Conservation (phyloP, 1,140 invertebrate genomes). For the Leptoteleia sp. region DNA sequence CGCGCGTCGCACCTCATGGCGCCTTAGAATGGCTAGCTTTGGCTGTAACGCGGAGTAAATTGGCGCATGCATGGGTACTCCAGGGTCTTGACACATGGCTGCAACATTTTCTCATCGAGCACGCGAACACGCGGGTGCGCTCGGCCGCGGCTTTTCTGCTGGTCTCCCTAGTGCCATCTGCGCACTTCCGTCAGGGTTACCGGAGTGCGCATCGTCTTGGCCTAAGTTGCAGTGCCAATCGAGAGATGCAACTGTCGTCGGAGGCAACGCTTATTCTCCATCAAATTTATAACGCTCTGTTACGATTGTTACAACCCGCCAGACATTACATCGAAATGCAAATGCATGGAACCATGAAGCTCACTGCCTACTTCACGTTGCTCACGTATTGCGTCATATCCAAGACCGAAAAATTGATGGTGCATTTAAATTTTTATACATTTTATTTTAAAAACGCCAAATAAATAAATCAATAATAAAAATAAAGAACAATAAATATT, state of each 20-base stretch:
- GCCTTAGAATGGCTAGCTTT: constrained; percentile 95
- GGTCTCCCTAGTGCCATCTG: constrained; percentile 93
- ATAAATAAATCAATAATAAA: no score
- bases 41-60: constrained; percentile 90
- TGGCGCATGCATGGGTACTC: constrained; percentile 93
- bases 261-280: constrained; percentile 91
- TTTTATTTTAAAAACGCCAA: no score
- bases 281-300: constrained; percentile 90
- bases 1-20: constrained; percentile 93
- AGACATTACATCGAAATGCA: constrained; percentile 92
- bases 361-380: constrained; percentile 95
- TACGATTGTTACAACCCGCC: constrained; percentile 89
- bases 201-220: constrained; percentile 83
- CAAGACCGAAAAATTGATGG: constrained; percentile 95
- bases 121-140: constrained; percentile 91
- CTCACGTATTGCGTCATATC: constrained; percentile 94
- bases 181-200: constrained; percentile 93
- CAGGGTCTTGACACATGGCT: constrained; percentile 93
- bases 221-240: constrained; percentile 75
- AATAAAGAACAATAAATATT: no score
- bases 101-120: constrained; percentile 92
- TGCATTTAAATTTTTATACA: no score
- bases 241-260: constrained; percentile 82
- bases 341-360: constrained; percentile 93
- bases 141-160: constrained; percentile 92